These are phyloP conservation scores for Neolamprologus devosi DNA, from an alignment of 2,113 vertebrate genomes.

Conservation along the genomic window DNA sequence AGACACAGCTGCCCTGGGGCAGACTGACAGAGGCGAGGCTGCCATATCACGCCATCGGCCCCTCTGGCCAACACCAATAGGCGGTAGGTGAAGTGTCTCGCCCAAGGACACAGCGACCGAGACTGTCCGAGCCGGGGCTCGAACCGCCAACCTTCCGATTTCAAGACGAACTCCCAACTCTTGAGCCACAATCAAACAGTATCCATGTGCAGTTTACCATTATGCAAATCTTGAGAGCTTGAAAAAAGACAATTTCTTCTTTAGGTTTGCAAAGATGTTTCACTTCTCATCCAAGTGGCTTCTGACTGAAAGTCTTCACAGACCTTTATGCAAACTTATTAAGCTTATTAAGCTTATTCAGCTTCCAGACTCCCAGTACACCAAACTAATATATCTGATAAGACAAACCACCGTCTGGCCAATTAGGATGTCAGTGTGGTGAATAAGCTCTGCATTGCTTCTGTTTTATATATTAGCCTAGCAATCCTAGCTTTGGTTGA, in stretches of 20 bases:
- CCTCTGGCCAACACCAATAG: fast-evolving
- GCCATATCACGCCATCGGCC: fast-evolving
- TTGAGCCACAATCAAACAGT: fast-evolving
- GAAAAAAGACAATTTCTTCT: not conserved
- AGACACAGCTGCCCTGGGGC: fast-evolving
- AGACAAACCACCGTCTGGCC: not conserved
- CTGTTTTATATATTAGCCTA: not conserved
- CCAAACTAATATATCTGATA: not conserved
- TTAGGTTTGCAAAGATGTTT: not conserved
- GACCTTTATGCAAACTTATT: not conserved
- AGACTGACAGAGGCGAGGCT: fast-evolving
- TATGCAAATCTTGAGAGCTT: not conserved
- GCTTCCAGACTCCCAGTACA: not conserved
- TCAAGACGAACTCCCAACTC: fast-evolving
- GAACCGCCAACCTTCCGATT: not conserved
- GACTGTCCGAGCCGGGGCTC: not conserved
- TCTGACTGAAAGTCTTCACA: not conserved
- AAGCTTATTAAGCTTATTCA: too few species aligned
- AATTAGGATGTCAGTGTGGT: not conserved
- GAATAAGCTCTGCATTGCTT: not conserved
- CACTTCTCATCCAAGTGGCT: not conserved
- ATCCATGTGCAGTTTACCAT: not conserved
- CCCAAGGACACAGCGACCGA: fast-evolving
- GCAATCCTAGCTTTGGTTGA: not conserved
- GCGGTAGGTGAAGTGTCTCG: fast-evolving